Percentiles rank a stretch among this genome's conserved stretches.
phyloP scores from a whole-genome alignment of 2,888 invertebrate species.

The Ptychoptera contaminata region DNA sequence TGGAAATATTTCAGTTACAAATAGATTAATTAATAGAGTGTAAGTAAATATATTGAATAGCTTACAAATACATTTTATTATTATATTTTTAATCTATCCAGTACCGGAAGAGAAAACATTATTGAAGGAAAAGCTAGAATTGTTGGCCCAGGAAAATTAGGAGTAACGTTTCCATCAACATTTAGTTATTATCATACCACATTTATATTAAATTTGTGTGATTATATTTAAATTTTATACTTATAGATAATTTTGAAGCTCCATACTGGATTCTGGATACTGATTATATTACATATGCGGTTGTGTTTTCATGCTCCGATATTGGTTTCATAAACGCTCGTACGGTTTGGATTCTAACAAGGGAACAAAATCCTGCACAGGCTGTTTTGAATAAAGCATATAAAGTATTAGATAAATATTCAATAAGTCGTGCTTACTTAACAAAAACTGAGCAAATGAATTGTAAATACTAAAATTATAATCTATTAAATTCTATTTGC shows the following conservation, averaged over 20 bases:
- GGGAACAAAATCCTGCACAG: constrained; percentile 17
- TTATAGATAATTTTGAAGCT: constrained; percentile 16
- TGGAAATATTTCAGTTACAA: constrained; percentile 33
- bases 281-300: constrained; percentile 40
- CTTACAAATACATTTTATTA: constrained; percentile 24
- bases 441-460: too few species aligned
- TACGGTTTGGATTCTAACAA: constrained; percentile 17
- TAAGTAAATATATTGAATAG: constrained; percentile 24
- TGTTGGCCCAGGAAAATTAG: constrained; percentile 13
- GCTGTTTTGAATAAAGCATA: too few species aligned
- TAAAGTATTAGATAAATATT: too few species aligned
- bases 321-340: constrained; percentile 14
- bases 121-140: constrained; percentile 14
- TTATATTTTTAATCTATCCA: constrained; percentile 6
- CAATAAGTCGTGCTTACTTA: too few species aligned
- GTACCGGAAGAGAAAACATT: constrained; percentile 11
- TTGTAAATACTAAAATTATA: too few species aligned
- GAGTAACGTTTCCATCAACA: constrained; percentile 13
- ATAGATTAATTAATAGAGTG: constrained; percentile 32
- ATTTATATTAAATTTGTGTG: constrained; percentile 3
- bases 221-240: constrained; percentile 28
- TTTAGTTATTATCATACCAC: constrained; percentile 12
- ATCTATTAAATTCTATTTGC: too few species aligned
- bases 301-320: constrained; percentile 40
- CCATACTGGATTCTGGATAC: constrained; percentile 43